Evolutionary conservation across 2,113 vertebrate genomes (phyloP).

Genomic region (Perca fluviatilis): DNA sequence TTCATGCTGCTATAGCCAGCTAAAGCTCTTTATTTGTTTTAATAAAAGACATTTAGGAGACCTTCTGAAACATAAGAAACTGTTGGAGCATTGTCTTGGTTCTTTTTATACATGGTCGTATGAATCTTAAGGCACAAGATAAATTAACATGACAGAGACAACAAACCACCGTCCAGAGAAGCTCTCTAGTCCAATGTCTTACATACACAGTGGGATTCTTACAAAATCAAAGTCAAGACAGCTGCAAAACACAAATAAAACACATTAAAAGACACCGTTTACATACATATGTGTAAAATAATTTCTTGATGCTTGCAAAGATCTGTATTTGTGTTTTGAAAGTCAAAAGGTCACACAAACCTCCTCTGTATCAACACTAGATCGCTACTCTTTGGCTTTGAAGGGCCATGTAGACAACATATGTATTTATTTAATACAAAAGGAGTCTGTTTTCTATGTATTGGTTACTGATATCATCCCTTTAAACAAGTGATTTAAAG

Average conservation of each 20-base stretch:
- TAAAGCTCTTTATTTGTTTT: conserved; percentile 77
- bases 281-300: conserved; percentile 40
- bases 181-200: conserved; percentile 15
- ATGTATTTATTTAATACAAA: background rate
- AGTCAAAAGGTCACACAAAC: conserved; percentile 33
- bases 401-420: background rate
- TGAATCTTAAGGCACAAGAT: conserved; percentile 89
- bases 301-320: conserved; percentile 24
- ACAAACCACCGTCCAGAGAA: conserved; percentile 30
- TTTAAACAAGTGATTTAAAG: background rate
- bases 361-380: background rate
- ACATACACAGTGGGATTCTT: background rate
- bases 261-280: conserved; percentile 12
- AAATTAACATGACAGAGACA: conserved; percentile 79
- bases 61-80: conserved; percentile 49
- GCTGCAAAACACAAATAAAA: background rate
- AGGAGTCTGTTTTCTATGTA: background rate
- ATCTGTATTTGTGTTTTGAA: background rate
- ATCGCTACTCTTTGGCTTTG: conserved; percentile 41
- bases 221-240: conserved; percentile 15
- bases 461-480: background rate
- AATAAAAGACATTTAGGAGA: conserved; percentile 69
- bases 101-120: conserved; percentile 16
- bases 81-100: background rate
- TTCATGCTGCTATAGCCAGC: conserved; percentile 49